phyloP scores from a whole-genome alignment of 2,888 invertebrate genomes.

The Anarsia innoxiella region DNA sequence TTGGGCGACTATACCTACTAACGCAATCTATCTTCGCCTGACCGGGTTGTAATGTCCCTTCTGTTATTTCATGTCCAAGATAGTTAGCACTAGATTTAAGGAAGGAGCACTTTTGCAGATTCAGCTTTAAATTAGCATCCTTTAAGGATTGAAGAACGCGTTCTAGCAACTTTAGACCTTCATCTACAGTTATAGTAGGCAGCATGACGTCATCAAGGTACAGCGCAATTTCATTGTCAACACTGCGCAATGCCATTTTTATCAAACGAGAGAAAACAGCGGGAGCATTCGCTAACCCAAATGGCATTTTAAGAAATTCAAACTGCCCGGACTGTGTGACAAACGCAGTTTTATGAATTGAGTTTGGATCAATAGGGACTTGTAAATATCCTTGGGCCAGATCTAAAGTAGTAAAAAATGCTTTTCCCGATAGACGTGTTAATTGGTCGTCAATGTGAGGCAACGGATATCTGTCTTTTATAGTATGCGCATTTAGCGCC shows the following conservation, averaged over 20 bases:
- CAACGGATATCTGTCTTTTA: slow-evolving; percentile 1
- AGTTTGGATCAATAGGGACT: slow-evolving; percentile 7
- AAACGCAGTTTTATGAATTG: slow-evolving; percentile 15
- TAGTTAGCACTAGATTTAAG: slow-evolving; percentile 4
- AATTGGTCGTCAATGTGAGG: slow-evolving; percentile 5
- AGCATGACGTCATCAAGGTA: slow-evolving; percentile 16
- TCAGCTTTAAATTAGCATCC: slow-evolving; percentile 9
- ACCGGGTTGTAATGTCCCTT: slow-evolving; percentile 7
- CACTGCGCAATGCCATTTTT: not conserved
- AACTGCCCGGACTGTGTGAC: slow-evolving; percentile 13
- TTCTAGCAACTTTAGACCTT: slow-evolving; percentile 8
- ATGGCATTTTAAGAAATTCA: slow-evolving; percentile 20
- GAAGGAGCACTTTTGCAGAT: slow-evolving; percentile 12
- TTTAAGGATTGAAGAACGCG: slow-evolving; percentile 6
- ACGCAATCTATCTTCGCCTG: slow-evolving; percentile 9
- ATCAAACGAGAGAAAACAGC: slow-evolving; percentile 16
- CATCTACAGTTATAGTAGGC: slow-evolving; percentile 8
- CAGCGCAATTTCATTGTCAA: not conserved
- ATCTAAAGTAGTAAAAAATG: slow-evolving; percentile 10
- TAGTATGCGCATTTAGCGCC: not conserved
- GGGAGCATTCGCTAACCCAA: slow-evolving; percentile 18
- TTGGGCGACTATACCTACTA: not conserved
- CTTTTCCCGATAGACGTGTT: not conserved
- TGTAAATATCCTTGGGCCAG: slow-evolving; percentile 12
- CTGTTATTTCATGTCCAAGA: slow-evolving; percentile 8